Base-by-base conservation (phyloP, 2,113 vertebrate species). In the Austrofundulus limnaeus region DNA sequence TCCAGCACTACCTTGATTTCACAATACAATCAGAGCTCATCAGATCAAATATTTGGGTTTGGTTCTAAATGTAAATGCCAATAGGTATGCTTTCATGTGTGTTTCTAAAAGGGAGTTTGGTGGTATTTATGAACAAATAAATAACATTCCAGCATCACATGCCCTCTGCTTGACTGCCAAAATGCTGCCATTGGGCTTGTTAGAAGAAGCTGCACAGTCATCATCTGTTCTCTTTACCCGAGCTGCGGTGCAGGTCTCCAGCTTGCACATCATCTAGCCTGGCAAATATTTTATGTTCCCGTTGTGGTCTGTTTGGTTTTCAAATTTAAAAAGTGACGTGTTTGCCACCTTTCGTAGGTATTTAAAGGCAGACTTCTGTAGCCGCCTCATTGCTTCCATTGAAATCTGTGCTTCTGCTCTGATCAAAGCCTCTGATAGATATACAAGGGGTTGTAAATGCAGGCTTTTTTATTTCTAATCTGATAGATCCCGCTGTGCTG, bases 211-310 rank as follows among this genome's bases (percentile, higher is more conserved):
- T 72, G 68, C 76, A 88, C 89, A 89, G 86, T 75, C 79, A 55
- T 63, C 58, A 66, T 78, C 79, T 85, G 85, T 88, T 88, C 62
- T 67, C 71, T 59, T 48, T 48, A 11, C 62, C 58, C 49, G 68
- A 72, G 72, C 70, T 45, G 47, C 52, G 70, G 61, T 63, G 21
- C 65, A 49, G 61, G 69, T 87, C 58, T 75, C 52, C 43, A 55
- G 52, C 71, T 88, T 66, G 55, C 57, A 70, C 66, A 58, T 70
- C 74, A 50, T 89, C 87, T 80, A 83, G 80, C 72, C 71, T 19
- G 55, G 70, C 76, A 88, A 91, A 91, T 92, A 92, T 93, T 91
- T 89, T 81, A 80, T 88, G 87, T 91, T 88, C 85, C 90, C 82
- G 79, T 90, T 86, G 75, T 78, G 69, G 78, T 72, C 42, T 88